Base-by-base conservation (phyloP, 2,113 vertebrate species). In the Apodemus speciosus region DNA sequence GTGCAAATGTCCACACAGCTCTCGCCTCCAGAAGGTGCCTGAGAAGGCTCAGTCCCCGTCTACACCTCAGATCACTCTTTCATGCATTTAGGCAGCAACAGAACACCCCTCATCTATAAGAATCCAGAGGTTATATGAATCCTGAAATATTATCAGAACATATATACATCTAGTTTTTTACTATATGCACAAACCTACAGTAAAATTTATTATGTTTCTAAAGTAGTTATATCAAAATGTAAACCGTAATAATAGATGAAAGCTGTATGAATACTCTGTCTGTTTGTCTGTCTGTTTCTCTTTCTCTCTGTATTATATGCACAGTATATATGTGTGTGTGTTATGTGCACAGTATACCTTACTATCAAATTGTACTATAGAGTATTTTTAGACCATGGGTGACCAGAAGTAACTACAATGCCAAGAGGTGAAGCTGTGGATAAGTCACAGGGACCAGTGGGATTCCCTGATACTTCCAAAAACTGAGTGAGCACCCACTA, bases 401-500 rank as follows among this genome's bases (percentile, higher is more conserved):
- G 79, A 60, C 79, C 53, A 81, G 5, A 27, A 38, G 53, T 38
- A 11, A 79, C 76, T 79, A 53, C 35, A 56, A 79, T 79, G 4
- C 76, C 49, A 35, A 51, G 64, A 53, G 3, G 35, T 49, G 35
- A 56, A 30, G 51, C 71, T 11, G 8, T 10, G 3, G n/a, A 40
- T 18, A 23, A 43, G 27, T 21, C 7, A 0, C 49, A 35, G 38
- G 30, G 13, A 43, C 64, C 14, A 75, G 64, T 35, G 62, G 32
- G 49, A 53, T 35, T 84, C 66, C 80, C 89, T 40, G n/a, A 72
- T 92, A 93, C 90, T 96, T 85, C 93, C 76, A 88, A 79, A 93
- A 32, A 35, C 85, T 92, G 68, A 91, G 86, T 18, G 62, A 60
- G 58, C 62, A 66, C 92, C 85, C 92, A 95, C 21, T 3, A 32